These are phyloP conservation scores for Ips nitidus DNA, from an alignment of 1,140 invertebrate species.

Conservation along the genomic window DNA sequence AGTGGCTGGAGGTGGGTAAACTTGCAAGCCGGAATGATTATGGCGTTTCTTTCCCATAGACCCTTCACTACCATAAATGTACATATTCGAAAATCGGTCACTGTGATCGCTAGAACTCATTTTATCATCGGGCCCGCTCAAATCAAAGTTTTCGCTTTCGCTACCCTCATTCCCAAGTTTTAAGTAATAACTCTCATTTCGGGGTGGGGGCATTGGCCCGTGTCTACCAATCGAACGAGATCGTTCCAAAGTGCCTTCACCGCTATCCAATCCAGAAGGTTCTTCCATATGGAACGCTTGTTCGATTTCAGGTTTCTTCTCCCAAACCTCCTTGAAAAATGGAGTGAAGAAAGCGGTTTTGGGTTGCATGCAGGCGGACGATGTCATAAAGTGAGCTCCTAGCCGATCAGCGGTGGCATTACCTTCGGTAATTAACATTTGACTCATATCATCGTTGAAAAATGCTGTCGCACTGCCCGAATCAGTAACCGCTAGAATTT, in stretches of 20 bases:
- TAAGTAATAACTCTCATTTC: conserved; percentile 72
- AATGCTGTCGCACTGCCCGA: conserved; percentile 82
- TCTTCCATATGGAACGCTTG: conserved; percentile 90
- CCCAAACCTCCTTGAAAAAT: conserved; percentile 95
- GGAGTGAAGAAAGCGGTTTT: conserved; percentile 93
- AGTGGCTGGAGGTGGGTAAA: conserved; percentile 77
- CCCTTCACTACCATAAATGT: conserved; percentile 52
- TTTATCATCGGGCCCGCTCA: conserved; percentile 56
- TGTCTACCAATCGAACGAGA: conserved; percentile 55
- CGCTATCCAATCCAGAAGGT: conserved; percentile 66
- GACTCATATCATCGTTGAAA: conserved; percentile 86
- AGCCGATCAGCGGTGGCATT: conserved; percentile 89
- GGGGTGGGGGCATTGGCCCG: conserved; percentile 61
- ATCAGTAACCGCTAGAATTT: conserved; percentile 92
- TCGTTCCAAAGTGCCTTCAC: conserved; percentile 70
- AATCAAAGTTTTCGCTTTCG: conserved; percentile 82
- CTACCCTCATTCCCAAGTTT: conserved; percentile 64
- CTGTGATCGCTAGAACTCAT: conserved; percentile 67
- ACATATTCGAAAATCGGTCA: conserved; percentile 60
- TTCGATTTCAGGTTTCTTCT: conserved; percentile 93
- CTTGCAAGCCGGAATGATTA: conserved; percentile 67
- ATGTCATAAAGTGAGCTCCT: conserved; percentile 91
- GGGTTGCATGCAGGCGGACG: conserved; percentile 75
- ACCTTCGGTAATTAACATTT: conserved; percentile 89
- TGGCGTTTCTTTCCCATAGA: conserved; percentile 49